Evolutionary conservation across 2,888 invertebrate genomes (phyloP), one percentile per base, ranked within the genome.

Genomic region (Ephialtes manifestator): DNA sequence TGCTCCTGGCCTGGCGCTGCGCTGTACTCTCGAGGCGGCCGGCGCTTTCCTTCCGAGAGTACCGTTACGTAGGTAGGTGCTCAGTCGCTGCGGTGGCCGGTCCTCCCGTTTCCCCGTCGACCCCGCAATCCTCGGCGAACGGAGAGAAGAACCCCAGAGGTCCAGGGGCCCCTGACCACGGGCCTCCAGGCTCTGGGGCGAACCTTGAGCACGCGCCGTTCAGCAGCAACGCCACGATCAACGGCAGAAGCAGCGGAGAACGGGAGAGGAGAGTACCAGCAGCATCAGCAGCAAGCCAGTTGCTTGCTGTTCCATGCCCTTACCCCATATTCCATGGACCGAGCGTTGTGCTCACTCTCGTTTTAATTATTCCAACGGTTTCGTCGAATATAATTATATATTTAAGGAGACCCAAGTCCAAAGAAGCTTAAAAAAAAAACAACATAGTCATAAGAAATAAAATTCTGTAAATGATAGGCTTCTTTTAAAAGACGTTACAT

Each of bases 181-280:
- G 86, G 87, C 88, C 87, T 83, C 86, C 82, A 85, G 86, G 87
- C 87, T 88, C 87, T 86, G 79, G 81, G 88, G 68, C 87, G 87
- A 90, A 89, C 88, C 88, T 88, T 89, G 89, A 88, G 88, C 87
- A 86, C 86, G 84, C 86, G 84, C 82, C 87, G 82, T 78, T 71
- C 60, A 18, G 35, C 63, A 20, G 48, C 84, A 84, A 81, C 84
- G 78, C 78, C 81, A 35, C 79, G 31, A 65, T 76, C 77, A 67
- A 75, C 75, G 24, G 75, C 46, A 72, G 72, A 43, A 72, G 31
- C 53, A 15, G 3, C 71, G 60, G 60, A 20, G 76, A 74, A 74
- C 76, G 53, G 53, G 65, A n/a, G 39, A 65, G 13, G 18, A 60
- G 28, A 46, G 31, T 2, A 24, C 1, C 24, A 28, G 28, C 31